Conservation (phyloP, 2,888 invertebrate genomes). For the Branchellion lobata region DNA sequence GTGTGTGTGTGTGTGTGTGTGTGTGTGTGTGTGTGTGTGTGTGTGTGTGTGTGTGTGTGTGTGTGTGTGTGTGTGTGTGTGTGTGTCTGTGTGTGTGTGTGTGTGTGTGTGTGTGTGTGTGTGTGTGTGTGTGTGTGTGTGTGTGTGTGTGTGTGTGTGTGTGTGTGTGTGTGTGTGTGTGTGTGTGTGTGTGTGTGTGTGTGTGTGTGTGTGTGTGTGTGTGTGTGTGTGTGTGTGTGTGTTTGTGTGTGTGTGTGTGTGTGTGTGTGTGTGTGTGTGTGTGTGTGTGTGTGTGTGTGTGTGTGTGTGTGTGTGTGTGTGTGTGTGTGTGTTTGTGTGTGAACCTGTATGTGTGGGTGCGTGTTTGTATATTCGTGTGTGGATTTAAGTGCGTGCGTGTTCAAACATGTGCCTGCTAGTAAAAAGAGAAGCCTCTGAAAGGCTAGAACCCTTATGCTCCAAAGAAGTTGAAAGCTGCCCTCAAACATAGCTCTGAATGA, state of each 20-base stretch:
- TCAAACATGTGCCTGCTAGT: too few species aligned
- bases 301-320: too few species aligned
- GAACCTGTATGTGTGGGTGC: too few species aligned
- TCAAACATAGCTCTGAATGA: too few species aligned
- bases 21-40: constrained; percentile 6
- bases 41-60: constrained; percentile 14
- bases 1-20: constrained; percentile 17
- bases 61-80: constrained; percentile 13
- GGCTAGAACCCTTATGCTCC: too few species aligned
- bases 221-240: background rate
- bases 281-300: too few species aligned
- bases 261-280: background rate
- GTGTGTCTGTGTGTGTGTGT: constrained; percentile 19
- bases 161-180: background rate
- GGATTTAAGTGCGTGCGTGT: too few species aligned
- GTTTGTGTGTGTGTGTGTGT: constrained; percentile 47
- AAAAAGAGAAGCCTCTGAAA: too few species aligned
- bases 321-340: too few species aligned
- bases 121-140: background rate
- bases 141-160: constrained; percentile 15
- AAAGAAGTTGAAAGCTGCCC: too few species aligned
- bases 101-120: constrained; percentile 17
- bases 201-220: background rate
- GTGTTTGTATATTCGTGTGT: too few species aligned
- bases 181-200: background rate